Conservation (phyloP, 1,140 invertebrate genomes). For the Drosophila takahashii region DNA sequence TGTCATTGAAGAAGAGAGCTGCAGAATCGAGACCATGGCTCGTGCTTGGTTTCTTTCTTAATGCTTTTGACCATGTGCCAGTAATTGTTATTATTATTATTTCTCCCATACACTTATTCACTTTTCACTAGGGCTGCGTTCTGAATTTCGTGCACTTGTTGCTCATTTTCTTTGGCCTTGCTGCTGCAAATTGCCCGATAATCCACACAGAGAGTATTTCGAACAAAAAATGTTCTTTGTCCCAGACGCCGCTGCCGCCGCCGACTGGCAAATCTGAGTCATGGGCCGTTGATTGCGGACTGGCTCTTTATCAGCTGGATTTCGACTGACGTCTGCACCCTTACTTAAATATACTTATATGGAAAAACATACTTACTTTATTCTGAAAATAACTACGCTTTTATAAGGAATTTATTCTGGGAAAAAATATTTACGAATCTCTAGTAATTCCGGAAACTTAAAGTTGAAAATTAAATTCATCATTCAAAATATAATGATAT, state of each 20-base stretch:
- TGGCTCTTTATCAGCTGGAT: conserved; percentile 27
- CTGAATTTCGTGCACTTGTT: conserved; percentile 59
- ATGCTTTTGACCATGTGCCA: conserved; percentile 58
- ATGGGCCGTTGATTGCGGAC: conserved; percentile 4
- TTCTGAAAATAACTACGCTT: neutral
- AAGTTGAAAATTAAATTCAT: too few species aligned
- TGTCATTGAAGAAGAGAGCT: conserved; percentile 60
- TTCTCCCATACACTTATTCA: conserved; percentile 20
- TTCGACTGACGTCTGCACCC: conserved; percentile 1
- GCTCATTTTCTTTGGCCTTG: conserved; percentile 65
- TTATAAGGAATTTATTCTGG: neutral
- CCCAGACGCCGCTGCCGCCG: neutral
- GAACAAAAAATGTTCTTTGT: conserved; percentile 28
- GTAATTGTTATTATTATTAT: conserved; percentile 48
- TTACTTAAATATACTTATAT: neutral
- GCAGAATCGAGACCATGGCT: conserved; percentile 57
- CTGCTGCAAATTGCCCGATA: conserved; percentile 46
- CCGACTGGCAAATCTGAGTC: conserved; percentile 32
- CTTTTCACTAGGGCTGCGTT: conserved; percentile 24
- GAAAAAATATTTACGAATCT: neutral
- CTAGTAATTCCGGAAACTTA: neutral
- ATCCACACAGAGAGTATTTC: conserved; percentile 21
- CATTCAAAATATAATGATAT: too few species aligned
- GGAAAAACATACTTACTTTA: neutral
- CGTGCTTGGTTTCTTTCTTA: conserved; percentile 44